These are phyloP conservation scores for Hyperoplus lanceolatus DNA, from an alignment of 2,797 vertebrate species.

Conservation along the genomic window DNA sequence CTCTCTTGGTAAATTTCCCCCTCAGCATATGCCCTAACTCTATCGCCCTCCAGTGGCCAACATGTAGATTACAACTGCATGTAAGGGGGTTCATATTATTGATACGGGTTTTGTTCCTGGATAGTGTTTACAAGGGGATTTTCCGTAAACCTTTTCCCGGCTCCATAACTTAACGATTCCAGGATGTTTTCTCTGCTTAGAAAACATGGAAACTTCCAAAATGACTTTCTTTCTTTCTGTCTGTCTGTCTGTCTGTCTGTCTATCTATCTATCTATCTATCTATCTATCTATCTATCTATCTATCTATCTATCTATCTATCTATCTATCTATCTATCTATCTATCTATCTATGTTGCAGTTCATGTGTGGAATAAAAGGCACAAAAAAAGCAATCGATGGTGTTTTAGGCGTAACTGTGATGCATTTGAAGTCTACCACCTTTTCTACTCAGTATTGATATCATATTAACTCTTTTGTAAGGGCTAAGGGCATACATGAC, in stretches of 20 bases:
- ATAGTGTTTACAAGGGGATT: slow-evolving; percentile 54
- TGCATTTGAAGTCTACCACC: not conserved
- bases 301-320: not conserved
- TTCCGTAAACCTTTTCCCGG: slow-evolving; percentile 41
- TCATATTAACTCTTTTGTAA: not conserved
- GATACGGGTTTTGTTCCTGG: slow-evolving; percentile 1
- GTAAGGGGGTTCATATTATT: not conserved
- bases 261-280: not conserved
- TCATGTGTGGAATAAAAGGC: not conserved
- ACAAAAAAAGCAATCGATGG: not conserved
- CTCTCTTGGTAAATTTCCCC: slow-evolving; percentile 59
- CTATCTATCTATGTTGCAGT: no score
- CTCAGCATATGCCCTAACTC: slow-evolving; percentile 35
- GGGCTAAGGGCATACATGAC: no score
- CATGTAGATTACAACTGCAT: slow-evolving; percentile 19
- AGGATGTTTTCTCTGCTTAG: slow-evolving; percentile 31
- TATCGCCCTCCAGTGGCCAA: slow-evolving; percentile 77
- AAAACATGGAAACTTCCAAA: not conserved
- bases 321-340: not conserved
- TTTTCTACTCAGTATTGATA: slow-evolving; percentile 10
- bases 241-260: not conserved
- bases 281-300: not conserved
- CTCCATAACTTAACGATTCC: slow-evolving; percentile 5
- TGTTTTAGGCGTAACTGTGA: not conserved
- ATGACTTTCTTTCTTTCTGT: not conserved